These are phyloP conservation scores for Aricia artaxerxes DNA, from an alignment of 2,888 invertebrate genomes.

Conservation along the genomic window DNA sequence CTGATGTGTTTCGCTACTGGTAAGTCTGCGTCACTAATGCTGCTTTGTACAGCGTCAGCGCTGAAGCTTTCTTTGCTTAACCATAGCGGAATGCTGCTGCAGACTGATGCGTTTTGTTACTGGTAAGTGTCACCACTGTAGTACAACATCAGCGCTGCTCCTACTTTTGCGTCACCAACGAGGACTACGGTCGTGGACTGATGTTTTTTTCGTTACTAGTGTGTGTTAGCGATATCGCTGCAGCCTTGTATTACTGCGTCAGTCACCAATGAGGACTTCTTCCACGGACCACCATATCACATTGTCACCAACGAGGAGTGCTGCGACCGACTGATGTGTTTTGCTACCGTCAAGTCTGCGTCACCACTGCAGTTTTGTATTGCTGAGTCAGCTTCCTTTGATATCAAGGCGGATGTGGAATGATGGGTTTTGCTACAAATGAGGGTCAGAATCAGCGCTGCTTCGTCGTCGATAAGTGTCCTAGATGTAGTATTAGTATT, in stretches of 20 bases:
- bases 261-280: slow-evolving; percentile 64
- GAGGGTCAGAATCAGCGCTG: too few species aligned
- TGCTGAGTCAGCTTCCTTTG: too few species aligned
- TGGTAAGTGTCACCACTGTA: slow-evolving; percentile 58
- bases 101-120: slow-evolving; percentile 85
- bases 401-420: too few species aligned
- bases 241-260: background rate
- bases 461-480: too few species aligned
- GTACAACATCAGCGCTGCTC: slow-evolving; percentile 65
- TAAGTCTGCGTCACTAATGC: slow-evolving; percentile 53
- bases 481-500: too few species aligned
- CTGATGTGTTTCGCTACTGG: slow-evolving; percentile 84
- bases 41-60: background rate
- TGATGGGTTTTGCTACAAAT: too few species aligned
- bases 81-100: slow-evolving; percentile 85
- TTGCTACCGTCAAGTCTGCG: too few species aligned
- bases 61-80: slow-evolving; percentile 64
- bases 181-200: slow-evolving; percentile 90
- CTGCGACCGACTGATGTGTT: too few species aligned
- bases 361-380: too few species aligned
- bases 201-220: slow-evolving; percentile 82
- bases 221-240: slow-evolving; percentile 51
- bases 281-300: too few species aligned
- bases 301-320: slow-evolving; percentile 83
- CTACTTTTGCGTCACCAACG: slow-evolving; percentile 84